phyloP scores from a whole-genome alignment of 1,140 invertebrate species.

The Cydia strobilella region DNA sequence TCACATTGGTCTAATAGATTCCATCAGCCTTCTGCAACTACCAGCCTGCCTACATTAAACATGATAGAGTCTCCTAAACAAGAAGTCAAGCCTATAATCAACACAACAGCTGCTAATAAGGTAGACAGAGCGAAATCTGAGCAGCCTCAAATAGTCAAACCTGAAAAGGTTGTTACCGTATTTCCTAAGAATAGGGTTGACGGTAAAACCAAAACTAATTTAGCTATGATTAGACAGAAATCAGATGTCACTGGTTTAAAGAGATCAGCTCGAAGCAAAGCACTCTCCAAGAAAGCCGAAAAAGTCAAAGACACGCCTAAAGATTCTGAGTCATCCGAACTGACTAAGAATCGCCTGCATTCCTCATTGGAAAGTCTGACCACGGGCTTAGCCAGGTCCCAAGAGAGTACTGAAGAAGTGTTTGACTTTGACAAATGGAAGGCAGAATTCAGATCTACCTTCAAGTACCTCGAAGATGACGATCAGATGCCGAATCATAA shows the following conservation, averaged over 20 bases:
- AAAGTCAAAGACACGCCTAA: constrained; percentile 53
- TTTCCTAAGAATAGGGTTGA: constrained; percentile 48
- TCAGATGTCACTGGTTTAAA: constrained; percentile 82
- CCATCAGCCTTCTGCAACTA: constrained; percentile 84
- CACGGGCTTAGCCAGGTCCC: constrained; percentile 65
- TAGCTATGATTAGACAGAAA: constrained; percentile 80
- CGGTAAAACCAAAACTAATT: constrained; percentile 60
- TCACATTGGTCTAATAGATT: constrained; percentile 84
- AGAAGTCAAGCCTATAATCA: constrained; percentile 57
- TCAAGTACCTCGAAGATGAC: constrained; percentile 72
- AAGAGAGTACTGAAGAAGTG: constrained; percentile 65
- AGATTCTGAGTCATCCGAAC: constrained; percentile 53
- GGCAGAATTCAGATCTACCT: constrained; percentile 66
- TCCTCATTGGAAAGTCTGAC: constrained; percentile 76
- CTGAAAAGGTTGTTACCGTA: constrained; percentile 46
- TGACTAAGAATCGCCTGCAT: constrained; percentile 70
- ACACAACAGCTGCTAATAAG: constrained; percentile 43
- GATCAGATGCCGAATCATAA: constrained; percentile 68
- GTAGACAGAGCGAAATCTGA: constrained; percentile 66
- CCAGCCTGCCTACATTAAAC: constrained; percentile 83
- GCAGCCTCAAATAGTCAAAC: constrained; percentile 51
- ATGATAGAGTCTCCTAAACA: constrained; percentile 79
- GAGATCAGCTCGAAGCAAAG: constrained; percentile 68
- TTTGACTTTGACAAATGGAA: constrained; percentile 78
- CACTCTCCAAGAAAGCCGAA: constrained; percentile 55